Percentiles rank a stretch among this genome's conserved stretches.
These are phyloP conservation scores for Brenthis daphne DNA, from an alignment of 2,888 invertebrate species.

Conservation along the genomic window DNA sequence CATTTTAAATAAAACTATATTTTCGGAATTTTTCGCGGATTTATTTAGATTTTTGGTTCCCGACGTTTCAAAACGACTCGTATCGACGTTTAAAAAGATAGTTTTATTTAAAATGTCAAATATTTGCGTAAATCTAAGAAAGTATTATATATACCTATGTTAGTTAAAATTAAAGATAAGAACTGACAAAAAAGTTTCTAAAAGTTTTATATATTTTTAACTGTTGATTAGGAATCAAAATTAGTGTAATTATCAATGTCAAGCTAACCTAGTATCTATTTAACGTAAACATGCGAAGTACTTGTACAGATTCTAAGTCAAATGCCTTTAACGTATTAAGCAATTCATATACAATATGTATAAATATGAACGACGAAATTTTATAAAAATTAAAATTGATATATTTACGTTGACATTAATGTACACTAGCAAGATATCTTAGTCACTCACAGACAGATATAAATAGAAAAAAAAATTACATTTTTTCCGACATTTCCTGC, in stretches of 20 bases:
- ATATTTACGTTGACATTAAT: not conserved
- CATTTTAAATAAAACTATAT: no score
- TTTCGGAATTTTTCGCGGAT: no score
- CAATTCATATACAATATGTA: not conserved
- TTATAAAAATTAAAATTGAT: not conserved
- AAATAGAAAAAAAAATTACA: slow-evolving; percentile 51
- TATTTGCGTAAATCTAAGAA: no score
- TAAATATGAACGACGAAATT: not conserved
- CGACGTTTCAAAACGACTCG: no score
- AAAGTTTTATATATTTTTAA: no score
- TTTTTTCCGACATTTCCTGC: slow-evolving; percentile 68
- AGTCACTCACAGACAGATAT: slow-evolving; percentile 14
- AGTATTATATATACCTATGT: no score
- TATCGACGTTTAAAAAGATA: no score
- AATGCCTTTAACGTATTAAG: slow-evolving; percentile 11
- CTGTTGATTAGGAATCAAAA: no score
- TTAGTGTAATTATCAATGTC: not conserved
- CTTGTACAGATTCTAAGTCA: slow-evolving; percentile 24
- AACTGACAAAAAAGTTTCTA: no score
- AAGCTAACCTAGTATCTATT: slow-evolving; percentile 8
- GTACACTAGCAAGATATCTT: not conserved
- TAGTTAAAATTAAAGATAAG: no score
- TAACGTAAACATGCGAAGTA: slow-evolving; percentile 11
- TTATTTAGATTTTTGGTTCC: no score
- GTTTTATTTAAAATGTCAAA: no score